phyloP scores from a whole-genome alignment of 1,140 invertebrate genomes.

The Drosophila sulfurigaster region DNA sequence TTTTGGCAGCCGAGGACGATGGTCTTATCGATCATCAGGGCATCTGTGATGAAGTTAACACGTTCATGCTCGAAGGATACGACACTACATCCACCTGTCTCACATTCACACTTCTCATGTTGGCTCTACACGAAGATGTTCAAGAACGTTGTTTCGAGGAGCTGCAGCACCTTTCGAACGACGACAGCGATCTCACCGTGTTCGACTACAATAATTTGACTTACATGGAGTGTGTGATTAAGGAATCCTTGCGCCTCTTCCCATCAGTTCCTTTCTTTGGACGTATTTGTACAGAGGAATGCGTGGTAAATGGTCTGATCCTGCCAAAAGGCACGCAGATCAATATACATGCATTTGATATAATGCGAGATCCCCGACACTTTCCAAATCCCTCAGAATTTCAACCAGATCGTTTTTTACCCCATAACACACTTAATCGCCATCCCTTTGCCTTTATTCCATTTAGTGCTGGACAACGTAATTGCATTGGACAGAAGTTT shows the following conservation, averaged over 20 bases:
- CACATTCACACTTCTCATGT: constrained; percentile 87
- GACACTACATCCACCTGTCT: constrained; percentile 90
- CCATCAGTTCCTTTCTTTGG: constrained; percentile 89
- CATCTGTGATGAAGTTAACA: constrained; percentile 93
- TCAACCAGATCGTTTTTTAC: constrained; percentile 90
- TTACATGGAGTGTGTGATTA: constrained; percentile 89
- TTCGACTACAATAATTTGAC: constrained; percentile 87
- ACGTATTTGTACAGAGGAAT: constrained; percentile 86
- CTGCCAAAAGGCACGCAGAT: constrained; percentile 86
- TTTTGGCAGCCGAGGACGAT: constrained; percentile 87
- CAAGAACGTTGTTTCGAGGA: constrained; percentile 88
- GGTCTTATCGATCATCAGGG: constrained; percentile 87
- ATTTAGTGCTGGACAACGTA: constrained; percentile 85
- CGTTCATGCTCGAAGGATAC: constrained; percentile 92
- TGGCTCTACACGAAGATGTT: constrained; percentile 87
- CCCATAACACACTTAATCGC: constrained; percentile 86
- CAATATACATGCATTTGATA: constrained; percentile 85
- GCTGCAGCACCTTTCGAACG: constrained; percentile 40
- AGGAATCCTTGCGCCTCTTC: constrained; percentile 88
- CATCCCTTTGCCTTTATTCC: constrained; percentile 87
- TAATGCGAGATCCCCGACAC: constrained; percentile 87
- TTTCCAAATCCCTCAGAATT: constrained; percentile 91
- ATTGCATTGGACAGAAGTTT: constrained; percentile 84
- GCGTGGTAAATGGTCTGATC: constrained; percentile 78
- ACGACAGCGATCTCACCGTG: constrained; percentile 64